Base-by-base conservation (phyloP, 2,113 vertebrate genomes). In the Carassius gibelio region DNA sequence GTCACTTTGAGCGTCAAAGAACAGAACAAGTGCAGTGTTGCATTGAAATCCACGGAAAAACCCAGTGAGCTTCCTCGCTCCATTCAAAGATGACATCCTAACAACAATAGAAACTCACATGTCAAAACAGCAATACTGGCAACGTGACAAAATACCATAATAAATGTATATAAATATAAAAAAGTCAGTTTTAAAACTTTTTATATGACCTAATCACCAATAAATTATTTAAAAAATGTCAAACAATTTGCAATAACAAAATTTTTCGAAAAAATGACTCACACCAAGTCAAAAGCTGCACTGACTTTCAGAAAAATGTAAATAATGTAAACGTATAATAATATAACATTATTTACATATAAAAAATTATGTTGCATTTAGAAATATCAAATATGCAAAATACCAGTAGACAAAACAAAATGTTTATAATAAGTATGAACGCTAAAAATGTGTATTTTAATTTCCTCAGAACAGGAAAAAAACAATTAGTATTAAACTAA, bases 1-100 rank as follows among this genome's bases (percentile, higher is more conserved):
- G 78, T 42, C 78, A 23, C n/a, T 80, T 59, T 78, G 10, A 78
- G 34, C 61, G 9, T 38, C n/a, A 38, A 78, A 10, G 30, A 61
- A 30, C 30, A n/a, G 76, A 38, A 38, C 55, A 11, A 78, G 19
- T 81, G 48, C 61, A 66, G 38, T 48, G 61, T 14, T 23, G 71
- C 71, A 15, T 4, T 8, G 3, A 7, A 68, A 34, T 68, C 30
- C 26, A 17, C 26, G 34, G 13, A 0, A 4, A 64, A 30, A 26
- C 62, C n/a, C 26, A 14, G 11, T 14, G 62, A 26, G 26, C 62
- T 30, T 23, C 62, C 23, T 64, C 11, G 4, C 62, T 34, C 6
- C 64, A 14, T 68, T 68, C 26, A 30, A 34, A 34, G 64, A 17
- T 2, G 30, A 5, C 62, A 13, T 7, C 26, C 17, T 57, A 57